Evolutionary conservation across 1,140 invertebrate species (phyloP).

Genomic region (Trachymyrmex cornetzi): DNA sequence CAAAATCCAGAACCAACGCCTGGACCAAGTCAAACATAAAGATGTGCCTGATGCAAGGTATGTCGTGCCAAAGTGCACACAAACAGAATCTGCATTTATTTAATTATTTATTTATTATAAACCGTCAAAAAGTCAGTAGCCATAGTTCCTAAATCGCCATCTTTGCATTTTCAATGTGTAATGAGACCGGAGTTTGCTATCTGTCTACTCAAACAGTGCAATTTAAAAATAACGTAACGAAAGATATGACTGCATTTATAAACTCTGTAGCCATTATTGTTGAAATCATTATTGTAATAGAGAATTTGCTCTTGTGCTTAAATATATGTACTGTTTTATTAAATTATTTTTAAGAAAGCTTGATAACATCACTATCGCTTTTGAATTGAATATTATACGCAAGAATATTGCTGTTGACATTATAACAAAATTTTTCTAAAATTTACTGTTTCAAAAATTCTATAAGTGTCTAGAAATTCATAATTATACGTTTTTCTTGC

Average conservation of each 20-base stretch:
- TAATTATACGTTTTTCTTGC: not conserved
- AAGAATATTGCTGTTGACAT: slow-evolving; percentile 27
- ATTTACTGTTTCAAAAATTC: not conserved
- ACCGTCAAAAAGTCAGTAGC: slow-evolving; percentile 41
- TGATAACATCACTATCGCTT: slow-evolving; percentile 4
- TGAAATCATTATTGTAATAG: slow-evolving; percentile 28
- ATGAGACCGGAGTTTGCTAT: slow-evolving; percentile 1
- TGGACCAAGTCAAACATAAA: slow-evolving; percentile 79
- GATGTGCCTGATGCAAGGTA: slow-evolving; percentile 8
- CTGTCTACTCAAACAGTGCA: slow-evolving; percentile 45
- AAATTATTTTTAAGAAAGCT: slow-evolving; percentile 29
- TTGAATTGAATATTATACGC: not conserved
- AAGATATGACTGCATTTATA: slow-evolving; percentile 24
- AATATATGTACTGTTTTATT: not conserved
- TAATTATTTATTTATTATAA: slow-evolving; percentile 69
- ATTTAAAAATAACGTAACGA: slow-evolving; percentile 33
- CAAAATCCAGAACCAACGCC: slow-evolving; percentile 82
- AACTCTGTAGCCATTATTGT: slow-evolving; percentile 20
- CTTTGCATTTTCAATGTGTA: slow-evolving; percentile 35
- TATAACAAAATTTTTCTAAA: slow-evolving; percentile 7
- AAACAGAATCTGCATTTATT: slow-evolving; percentile 71
- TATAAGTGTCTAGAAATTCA: slow-evolving; percentile 1
- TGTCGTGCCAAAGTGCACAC: slow-evolving; percentile 16
- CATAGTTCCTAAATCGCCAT: slow-evolving; percentile 64
- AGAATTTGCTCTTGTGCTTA: slow-evolving; percentile 11